phyloP scores from a whole-genome alignment of 2,888 invertebrate species.

The Cryptocheilus praepositus region DNA sequence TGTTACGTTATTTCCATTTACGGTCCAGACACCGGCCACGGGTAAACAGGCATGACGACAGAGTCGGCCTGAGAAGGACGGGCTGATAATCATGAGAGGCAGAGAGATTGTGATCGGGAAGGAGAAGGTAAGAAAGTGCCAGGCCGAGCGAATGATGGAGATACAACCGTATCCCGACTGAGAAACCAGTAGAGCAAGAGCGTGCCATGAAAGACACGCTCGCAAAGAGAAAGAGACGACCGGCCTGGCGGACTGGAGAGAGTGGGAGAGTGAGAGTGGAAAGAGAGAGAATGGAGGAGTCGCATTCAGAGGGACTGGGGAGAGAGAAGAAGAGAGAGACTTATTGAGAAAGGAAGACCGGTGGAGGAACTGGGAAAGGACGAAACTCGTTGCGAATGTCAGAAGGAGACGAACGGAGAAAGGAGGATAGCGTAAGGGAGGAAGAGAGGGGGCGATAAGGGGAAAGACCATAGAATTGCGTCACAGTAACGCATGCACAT shows the following conservation, averaged over 20 bases:
- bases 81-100: too few species aligned
- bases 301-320: slow-evolving; percentile 7
- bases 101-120: too few species aligned
- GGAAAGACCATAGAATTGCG: slow-evolving; percentile 70
- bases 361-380: neutral
- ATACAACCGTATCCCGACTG: too few species aligned
- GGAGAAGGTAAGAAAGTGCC: too few species aligned
- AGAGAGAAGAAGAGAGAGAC: neutral
- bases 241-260: slow-evolving; percentile 22
- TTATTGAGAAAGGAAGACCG: slow-evolving; percentile 1
- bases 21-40: too few species aligned
- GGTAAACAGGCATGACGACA: too few species aligned
- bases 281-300: slow-evolving; percentile 25
- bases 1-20: too few species aligned
- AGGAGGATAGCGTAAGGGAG: slow-evolving; percentile 3
- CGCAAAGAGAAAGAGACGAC: too few species aligned
- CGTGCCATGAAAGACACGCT: too few species aligned
- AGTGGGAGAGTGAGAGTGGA: slow-evolving; percentile 41
- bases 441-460: slow-evolving; percentile 42
- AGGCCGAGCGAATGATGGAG: too few species aligned
- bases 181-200: too few species aligned
- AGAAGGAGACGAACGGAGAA: slow-evolving; percentile 6
- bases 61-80: too few species aligned
- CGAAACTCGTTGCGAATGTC: neutral
- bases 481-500: slow-evolving; percentile 65